A percentile compares a stretch with the other conserved stretches of the same genome.
Conservation (phyloP, 2,113 vertebrate species). For the Procavia capensis region DNA sequence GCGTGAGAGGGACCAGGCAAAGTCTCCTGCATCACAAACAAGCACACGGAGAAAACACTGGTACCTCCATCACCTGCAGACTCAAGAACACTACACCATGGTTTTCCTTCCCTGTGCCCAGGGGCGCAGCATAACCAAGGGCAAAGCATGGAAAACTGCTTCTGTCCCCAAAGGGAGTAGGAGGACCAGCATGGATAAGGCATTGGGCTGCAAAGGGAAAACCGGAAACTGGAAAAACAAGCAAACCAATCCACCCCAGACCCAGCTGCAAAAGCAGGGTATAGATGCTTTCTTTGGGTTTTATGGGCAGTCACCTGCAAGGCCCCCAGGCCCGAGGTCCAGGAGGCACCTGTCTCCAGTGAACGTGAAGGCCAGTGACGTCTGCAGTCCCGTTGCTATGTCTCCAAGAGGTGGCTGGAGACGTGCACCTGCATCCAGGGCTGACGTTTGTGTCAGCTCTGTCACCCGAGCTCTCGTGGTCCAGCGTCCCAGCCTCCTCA, state of each 20-base stretch:
- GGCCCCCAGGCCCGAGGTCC: not conserved
- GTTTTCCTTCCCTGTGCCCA: not conserved
- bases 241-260: not conserved
- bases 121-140: accelerated
- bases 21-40: too few relatives aligned
- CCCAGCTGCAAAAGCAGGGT: not conserved
- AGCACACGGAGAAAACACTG: too few relatives aligned
- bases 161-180: too few relatives aligned
- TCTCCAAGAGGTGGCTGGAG: too few relatives aligned
- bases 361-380: not conserved
- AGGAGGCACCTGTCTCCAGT: not conserved
- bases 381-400: too few relatives aligned
- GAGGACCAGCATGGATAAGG: too few relatives aligned
- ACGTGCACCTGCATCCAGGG: not conserved
- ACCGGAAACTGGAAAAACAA: not conserved
- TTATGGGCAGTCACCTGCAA: not conserved
- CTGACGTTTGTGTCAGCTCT: accelerated
- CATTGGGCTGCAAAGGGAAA: not conserved
- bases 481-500: not conserved
- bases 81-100: not conserved
- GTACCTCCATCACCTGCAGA: too few relatives aligned
- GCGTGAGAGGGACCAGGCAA: too few relatives aligned
- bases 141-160: not conserved
- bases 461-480: not conserved
- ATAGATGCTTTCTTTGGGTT: not conserved